phyloP scores from a whole-genome alignment of 2,797 vertebrate species.

The Tolypeutes matacus region DNA sequence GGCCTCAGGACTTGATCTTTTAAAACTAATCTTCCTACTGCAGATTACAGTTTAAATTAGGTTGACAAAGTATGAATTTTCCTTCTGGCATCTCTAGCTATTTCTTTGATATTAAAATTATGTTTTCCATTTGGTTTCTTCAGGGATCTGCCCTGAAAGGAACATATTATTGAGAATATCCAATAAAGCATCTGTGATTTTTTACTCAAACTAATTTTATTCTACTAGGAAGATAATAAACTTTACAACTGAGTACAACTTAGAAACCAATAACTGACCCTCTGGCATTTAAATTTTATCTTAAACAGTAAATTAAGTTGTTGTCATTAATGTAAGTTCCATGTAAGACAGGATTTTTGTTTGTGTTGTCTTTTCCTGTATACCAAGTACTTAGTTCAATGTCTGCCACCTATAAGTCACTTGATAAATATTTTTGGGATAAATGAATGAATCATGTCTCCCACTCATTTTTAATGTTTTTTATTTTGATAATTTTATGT shows the following conservation, averaged over 20 bases:
- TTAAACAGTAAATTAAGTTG: not conserved
- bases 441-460: not conserved
- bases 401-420: not conserved
- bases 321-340: not conserved
- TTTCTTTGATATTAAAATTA: conserved; percentile 61
- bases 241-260: not conserved
- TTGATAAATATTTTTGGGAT: not conserved
- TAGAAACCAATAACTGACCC: not conserved
- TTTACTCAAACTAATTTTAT: not conserved
- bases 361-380: not conserved
- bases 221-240: not conserved
- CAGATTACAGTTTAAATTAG: conserved; percentile 38
- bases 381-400: not conserved
- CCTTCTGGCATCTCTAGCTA: not conserved
- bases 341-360: not conserved
- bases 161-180: not conserved
- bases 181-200: not conserved
- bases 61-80: conserved; percentile 44
- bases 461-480: conserved; percentile 17
- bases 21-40: conserved; percentile 11
- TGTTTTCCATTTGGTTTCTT: conserved; percentile 17
- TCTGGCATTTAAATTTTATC: not conserved
- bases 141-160: not conserved
- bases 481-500: not conserved
- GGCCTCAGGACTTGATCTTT: conserved; percentile 24